A percentile compares a stretch with the other conserved stretches of the same genome.
Evolutionary conservation across 1,140 invertebrate genomes (phyloP).

Genomic region (Diploscapter pachys): DNA sequence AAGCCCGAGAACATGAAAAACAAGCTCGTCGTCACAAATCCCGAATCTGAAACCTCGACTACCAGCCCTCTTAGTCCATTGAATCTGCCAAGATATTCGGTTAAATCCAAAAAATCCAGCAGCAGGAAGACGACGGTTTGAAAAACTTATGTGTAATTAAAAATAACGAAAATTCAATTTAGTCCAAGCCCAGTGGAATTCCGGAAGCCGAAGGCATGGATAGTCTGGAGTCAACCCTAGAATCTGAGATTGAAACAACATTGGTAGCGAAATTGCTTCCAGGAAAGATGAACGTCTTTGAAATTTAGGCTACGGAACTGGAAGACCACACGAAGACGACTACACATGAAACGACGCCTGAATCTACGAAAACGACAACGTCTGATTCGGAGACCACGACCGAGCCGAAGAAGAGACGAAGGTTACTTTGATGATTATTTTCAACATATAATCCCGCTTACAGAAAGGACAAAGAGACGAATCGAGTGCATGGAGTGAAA

Average conservation of each 20-base stretch:
- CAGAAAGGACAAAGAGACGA: conserved; percentile 3
- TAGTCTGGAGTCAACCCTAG: conserved; percentile 10
- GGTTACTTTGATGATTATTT: no score
- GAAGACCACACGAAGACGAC: conserved; percentile 3
- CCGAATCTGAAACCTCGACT: no score
- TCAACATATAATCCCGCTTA: neutral
- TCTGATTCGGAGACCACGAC: no score
- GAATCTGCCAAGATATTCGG: no score
- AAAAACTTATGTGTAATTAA: neutral
- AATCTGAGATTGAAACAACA: conserved; percentile 7
- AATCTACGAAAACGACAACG: no score
- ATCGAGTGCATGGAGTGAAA: conserved; percentile 20
- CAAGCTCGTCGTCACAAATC: no score
- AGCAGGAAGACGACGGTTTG: neutral
- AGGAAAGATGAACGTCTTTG: neutral
- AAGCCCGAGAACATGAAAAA: no score
- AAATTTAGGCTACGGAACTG: neutral
- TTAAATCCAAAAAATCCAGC: no score
- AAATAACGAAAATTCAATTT: neutral
- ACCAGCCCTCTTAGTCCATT: no score
- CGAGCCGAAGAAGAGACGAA: no score
- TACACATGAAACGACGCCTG: no score
- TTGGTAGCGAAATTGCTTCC: conserved; percentile 7
- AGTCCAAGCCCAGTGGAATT: conserved; percentile 16
- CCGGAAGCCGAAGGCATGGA: conserved; percentile 36